Base-by-base conservation (phyloP, 1,140 invertebrate species). In the Babylonia areolata region DNA sequence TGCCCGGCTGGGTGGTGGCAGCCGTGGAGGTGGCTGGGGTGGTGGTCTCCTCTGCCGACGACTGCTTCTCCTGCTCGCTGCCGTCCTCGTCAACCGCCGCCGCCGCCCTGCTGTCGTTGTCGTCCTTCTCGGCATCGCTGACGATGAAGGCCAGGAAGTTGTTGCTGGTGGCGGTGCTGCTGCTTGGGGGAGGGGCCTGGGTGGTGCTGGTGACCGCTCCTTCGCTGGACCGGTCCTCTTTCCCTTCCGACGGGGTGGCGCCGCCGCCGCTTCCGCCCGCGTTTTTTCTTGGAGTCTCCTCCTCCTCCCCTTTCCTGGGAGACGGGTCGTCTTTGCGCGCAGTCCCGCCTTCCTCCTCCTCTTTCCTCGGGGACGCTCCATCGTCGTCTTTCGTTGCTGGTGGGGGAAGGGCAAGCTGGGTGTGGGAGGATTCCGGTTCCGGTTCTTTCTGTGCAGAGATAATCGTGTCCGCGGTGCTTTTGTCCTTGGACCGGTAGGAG, bases 101-200 rank as follows among this genome's bases (percentile, higher is more conserved):
- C n/a, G n/a, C n/a, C n/a, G n/a, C n/a, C n/a, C n/a, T 31, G 46
- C 40, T 28, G 40, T 58, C 31, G n/a, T 80, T 42, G 42, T 80
- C 78, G 28, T 80, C 78, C 46, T 80, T 80, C 37, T 80, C 78
- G 6, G 78, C 78, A 20, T 80, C 78, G 78, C 78, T 80, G 40
- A 80, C 78, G 78, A 80, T 80, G 42, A 80, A 31, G 28, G 40
- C 46, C 33, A 80, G 78, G 42, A 80, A 80, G 46, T 80, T 80
- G 78, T 80, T 80, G 78, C 46, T 80, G 78, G 78, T 58, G 78
- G 28, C 54, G 78, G 33, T 80, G 78, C 28, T 80, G 42, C 40
- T 80, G 42, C 40, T 80, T n/a, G 15, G 33, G 5, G 78, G 33
- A 28, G 75, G 37, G 0, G 37, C 75, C 17, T 77, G 51, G 73